Conservation (phyloP, 2,797 vertebrate genomes). For the Coccyzus lansbergi region DNA sequence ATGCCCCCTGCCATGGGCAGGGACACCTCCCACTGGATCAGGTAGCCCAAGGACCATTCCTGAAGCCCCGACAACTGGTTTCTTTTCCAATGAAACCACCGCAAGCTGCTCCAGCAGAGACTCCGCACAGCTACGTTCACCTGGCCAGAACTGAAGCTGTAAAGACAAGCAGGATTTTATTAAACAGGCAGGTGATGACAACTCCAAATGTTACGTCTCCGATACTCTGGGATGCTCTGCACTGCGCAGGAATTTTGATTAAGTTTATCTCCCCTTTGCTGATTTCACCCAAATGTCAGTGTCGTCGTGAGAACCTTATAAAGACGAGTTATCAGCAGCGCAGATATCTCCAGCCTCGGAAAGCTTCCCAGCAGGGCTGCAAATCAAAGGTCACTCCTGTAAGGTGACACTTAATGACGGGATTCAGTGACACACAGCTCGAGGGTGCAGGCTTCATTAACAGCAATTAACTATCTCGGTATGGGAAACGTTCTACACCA, state of each 20-base stretch:
- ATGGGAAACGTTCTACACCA: background rate
- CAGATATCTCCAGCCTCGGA: background rate
- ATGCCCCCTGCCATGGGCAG: no score
- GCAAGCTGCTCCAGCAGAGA: background rate
- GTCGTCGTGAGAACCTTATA: background rate
- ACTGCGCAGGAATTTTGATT: conserved; percentile 34
- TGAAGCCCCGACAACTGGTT: background rate
- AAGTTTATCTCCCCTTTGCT: conserved; percentile 57
- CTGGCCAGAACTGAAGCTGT: conserved; percentile 6
- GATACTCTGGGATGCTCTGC: background rate
- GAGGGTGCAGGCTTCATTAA: background rate
- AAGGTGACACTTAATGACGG: background rate
- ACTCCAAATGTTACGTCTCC: conserved; percentile 48
- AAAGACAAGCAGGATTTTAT: conserved; percentile 11
- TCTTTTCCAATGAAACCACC: background rate
- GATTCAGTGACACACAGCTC: background rate
- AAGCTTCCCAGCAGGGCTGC: background rate
- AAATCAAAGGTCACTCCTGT: conserved; percentile 40
- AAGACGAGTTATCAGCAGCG: background rate
- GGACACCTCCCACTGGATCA: no score
- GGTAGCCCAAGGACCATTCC: background rate
- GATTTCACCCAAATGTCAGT: conserved; percentile 68
- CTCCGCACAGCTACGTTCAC: background rate
- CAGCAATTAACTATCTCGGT: background rate
- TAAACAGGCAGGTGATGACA: conserved; percentile 70